A percentile compares a stretch with the other conserved stretches of the same genome.
Conservation (phyloP, 2,888 invertebrate genomes). For the Plutella xylostella region DNA sequence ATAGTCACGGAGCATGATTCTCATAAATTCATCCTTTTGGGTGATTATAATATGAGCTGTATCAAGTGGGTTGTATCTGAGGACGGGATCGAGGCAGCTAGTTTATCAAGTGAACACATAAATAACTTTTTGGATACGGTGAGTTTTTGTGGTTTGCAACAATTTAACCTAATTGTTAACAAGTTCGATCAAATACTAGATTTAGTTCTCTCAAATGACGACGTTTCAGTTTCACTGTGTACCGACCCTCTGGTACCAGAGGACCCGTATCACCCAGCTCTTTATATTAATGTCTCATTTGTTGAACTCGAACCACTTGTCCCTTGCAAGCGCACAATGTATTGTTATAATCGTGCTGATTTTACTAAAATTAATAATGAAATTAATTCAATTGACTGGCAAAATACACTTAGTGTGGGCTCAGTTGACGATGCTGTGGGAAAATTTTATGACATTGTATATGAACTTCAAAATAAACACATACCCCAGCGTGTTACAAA, state of each 20-base stretch:
- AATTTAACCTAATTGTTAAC: background rate
- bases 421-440: background rate
- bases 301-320: background rate
- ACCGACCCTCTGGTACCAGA: background rate
- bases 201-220: background rate
- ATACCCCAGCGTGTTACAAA: background rate
- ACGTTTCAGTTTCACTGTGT: background rate
- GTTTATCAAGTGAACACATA: background rate
- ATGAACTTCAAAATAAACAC: background rate
- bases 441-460: background rate
- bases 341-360: background rate
- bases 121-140: background rate
- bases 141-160: background rate
- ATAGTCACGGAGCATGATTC: background rate
- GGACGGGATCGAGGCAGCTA: background rate
- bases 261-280: too few species aligned
- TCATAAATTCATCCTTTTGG: background rate
- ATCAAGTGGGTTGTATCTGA: background rate
- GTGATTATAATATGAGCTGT: background rate
- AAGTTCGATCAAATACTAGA: background rate
- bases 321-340: background rate
- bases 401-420: background rate
- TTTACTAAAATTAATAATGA: too few species aligned
- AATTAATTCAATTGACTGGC: background rate
- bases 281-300: background rate